phyloP scores from a whole-genome alignment of 2,113 vertebrate genomes.

The Barbus barbus region DNA sequence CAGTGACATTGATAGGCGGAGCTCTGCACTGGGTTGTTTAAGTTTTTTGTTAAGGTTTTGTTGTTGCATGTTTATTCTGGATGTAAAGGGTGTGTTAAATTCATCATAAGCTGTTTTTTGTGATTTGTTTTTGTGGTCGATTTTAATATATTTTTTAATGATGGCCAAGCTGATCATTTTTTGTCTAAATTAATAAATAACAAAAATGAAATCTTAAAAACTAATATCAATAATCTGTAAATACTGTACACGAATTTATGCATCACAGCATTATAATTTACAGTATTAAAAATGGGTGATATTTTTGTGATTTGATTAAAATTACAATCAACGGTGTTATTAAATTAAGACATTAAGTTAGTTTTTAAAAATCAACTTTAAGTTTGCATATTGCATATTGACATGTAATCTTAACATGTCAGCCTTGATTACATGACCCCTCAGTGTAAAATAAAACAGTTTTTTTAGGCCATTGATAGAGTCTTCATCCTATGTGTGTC shows the following conservation, averaged over 20 bases:
- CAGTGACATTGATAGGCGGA: not conserved
- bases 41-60: no score
- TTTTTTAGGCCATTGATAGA: not conserved
- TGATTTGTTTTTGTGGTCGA: not conserved
- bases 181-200: not conserved
- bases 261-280: not conserved
- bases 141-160: not conserved
- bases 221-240: not conserved
- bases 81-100: not conserved
- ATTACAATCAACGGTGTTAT: not conserved
- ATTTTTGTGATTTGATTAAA: not conserved
- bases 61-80: no score
- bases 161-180: not conserved
- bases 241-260: not conserved
- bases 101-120: not conserved
- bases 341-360: not conserved
- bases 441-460: not conserved
- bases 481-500: not conserved
- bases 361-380: not conserved
- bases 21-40: not conserved
- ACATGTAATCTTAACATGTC: not conserved
- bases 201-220: not conserved
- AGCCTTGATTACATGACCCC: not conserved
- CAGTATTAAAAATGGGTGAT: not conserved
- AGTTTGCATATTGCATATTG: not conserved